phyloP scores from a whole-genome alignment of 2,888 invertebrate species.

The Sesia apiformis region DNA sequence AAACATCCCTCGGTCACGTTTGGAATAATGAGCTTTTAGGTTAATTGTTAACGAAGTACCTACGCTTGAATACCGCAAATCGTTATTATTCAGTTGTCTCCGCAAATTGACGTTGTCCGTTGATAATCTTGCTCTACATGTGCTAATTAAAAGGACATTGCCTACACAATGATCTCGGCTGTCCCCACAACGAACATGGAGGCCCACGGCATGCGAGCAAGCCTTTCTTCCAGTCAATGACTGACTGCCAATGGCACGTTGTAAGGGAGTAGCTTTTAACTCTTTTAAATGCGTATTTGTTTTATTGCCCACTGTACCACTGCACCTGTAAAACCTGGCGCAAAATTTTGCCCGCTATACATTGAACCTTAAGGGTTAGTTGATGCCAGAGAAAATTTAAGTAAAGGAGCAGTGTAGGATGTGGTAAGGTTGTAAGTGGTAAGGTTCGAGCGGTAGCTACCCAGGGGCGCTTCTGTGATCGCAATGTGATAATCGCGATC shows the following conservation, averaged over 20 bases:
- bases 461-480: conserved; percentile 51
- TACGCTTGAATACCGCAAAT: neutral
- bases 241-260: conserved; percentile 53
- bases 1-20: too few relatives aligned
- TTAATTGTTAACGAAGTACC: neutral
- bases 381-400: neutral
- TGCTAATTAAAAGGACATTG: conserved; percentile 64
- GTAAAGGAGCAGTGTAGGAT: conserved; percentile 16
- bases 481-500: conserved; percentile 66
- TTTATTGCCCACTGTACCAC: conserved; percentile 27
- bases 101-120: conserved; percentile 38
- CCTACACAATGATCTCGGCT: conserved; percentile 62
- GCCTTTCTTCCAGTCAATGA: conserved; percentile 49
- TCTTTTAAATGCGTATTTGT: conserved; percentile 53
- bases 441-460: conserved; percentile 22
- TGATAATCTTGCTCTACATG: conserved; percentile 64
- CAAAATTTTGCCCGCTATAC: conserved; percentile 5
- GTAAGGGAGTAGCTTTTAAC: conserved; percentile 43
- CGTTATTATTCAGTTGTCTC: conserved; percentile 62
- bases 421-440: conserved; percentile 8
- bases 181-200: conserved; percentile 41
- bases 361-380: conserved; percentile 17
- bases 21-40: too few relatives aligned
- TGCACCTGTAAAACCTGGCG: neutral
- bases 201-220: conserved; percentile 35